These are phyloP conservation scores for Myzus persicae DNA, from an alignment of 1,140 invertebrate genomes.

Conservation along the genomic window DNA sequence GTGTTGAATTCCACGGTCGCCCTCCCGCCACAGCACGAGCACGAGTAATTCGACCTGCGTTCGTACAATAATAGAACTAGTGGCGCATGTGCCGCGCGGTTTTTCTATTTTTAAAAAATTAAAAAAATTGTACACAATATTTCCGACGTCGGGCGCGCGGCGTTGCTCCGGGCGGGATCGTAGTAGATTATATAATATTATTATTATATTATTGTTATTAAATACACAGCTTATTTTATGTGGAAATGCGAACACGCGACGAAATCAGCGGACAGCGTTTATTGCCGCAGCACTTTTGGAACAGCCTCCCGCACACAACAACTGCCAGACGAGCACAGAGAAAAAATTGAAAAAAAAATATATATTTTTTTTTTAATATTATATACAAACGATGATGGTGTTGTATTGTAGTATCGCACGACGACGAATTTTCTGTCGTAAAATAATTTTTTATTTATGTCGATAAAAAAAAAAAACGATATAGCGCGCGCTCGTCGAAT, in stretches of 20 bases:
- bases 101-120: conserved; percentile 41
- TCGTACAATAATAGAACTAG: conserved; percentile 53
- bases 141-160: not conserved
- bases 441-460: not conserved
- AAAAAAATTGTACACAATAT: conserved; percentile 7
- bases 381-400: not conserved
- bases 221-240: not conserved
- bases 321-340: not conserved
- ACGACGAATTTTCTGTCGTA: not conserved
- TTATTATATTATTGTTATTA: not conserved
- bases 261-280: not conserved
- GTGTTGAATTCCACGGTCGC: conserved; percentile 2
- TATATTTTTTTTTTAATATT: not conserved
- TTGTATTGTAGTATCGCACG: not conserved
- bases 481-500: not conserved
- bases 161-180: not conserved
- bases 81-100: conserved; percentile 48
- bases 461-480: not conserved
- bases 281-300: not conserved
- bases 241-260: not conserved
- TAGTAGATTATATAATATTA: not conserved
- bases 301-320: not conserved
- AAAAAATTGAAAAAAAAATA: not conserved
- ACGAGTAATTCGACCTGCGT: conserved; percentile 50
- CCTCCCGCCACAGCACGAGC: not conserved